These are phyloP conservation scores for Aphidius ervi DNA, from an alignment of 1,140 invertebrate species.

Conservation along the genomic window DNA sequence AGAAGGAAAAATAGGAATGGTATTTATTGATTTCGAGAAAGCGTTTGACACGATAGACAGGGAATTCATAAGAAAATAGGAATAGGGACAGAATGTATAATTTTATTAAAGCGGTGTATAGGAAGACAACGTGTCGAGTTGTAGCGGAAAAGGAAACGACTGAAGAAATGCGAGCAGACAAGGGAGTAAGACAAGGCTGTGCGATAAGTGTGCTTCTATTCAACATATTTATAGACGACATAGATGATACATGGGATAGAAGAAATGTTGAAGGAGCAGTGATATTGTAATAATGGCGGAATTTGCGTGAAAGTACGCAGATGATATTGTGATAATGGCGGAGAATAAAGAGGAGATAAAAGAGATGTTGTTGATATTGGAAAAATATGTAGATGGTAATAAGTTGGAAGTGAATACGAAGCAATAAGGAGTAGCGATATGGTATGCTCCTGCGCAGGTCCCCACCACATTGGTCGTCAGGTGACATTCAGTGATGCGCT, in stretches of 20 bases:
- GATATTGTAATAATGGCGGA: conserved; percentile 11
- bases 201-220: neutral
- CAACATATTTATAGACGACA: conserved; percentile 18
- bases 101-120: too few species aligned
- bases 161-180: conserved; percentile 5
- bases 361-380: conserved; percentile 7
- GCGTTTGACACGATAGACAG: conserved; percentile 8
- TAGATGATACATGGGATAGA: conserved; percentile 7
- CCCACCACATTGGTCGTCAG: too few species aligned
- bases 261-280: conserved; percentile 13
- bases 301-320: conserved; percentile 9
- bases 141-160: too few species aligned
- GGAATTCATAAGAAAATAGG: too few species aligned
- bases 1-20: conserved; percentile 4
- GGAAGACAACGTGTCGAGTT: too few species aligned
- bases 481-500: too few species aligned
- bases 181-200: conserved; percentile 10
- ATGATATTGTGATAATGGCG: too few species aligned
- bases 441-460: too few species aligned
- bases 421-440: conserved; percentile 21
- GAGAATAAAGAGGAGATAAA: conserved; percentile 5
- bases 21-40: conserved; percentile 13
- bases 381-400: conserved; percentile 16
- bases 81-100: too few species aligned
- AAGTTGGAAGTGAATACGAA: too few species aligned